A percentile compares a stretch with the other conserved stretches of the same genome.
phyloP scores from a whole-genome alignment of 2,797 vertebrate species.

The Rhinichthys osculus region DNA sequence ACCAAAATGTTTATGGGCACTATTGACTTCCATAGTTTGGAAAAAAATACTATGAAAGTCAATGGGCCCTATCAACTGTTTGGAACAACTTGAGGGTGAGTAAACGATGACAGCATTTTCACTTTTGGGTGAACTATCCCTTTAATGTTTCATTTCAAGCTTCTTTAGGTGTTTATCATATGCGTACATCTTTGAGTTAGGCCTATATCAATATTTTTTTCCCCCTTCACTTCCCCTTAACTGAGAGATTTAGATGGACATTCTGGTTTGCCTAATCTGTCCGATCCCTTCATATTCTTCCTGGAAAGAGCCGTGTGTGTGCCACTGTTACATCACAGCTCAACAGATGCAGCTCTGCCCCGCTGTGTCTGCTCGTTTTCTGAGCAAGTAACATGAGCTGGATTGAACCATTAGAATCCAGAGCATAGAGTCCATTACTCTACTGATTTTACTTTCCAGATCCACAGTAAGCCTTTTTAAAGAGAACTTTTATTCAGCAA shows the following conservation, averaged over 20 bases:
- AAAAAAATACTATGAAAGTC: no score
- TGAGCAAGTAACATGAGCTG: conserved; percentile 42
- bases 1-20: no score
- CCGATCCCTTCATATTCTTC: conserved; percentile 25
- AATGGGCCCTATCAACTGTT: no score
- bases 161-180: conserved; percentile 27
- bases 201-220: background rate
- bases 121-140: background rate
- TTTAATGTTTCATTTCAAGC: background rate
- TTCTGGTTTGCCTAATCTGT: conserved; percentile 42
- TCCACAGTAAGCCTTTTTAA: background rate
- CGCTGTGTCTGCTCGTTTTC: conserved; percentile 26
- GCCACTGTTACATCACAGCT: conserved; percentile 45
- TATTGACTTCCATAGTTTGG: no score
- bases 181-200: background rate
- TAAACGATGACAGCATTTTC: no score
- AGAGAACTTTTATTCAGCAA: background rate
- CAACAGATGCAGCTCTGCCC: conserved; percentile 37
- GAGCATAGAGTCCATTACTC: background rate
- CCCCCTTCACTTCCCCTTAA: conserved; percentile 40
- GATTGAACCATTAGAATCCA: conserved; percentile 33
- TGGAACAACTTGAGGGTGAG: no score
- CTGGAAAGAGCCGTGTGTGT: conserved; percentile 38
- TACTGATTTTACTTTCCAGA: background rate
- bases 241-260: conserved; percentile 27